Percentiles rank a stretch among this genome's conserved stretches.
Conservation (phyloP, 2,797 vertebrate genomes). For the Malacoraja senta region DNA sequence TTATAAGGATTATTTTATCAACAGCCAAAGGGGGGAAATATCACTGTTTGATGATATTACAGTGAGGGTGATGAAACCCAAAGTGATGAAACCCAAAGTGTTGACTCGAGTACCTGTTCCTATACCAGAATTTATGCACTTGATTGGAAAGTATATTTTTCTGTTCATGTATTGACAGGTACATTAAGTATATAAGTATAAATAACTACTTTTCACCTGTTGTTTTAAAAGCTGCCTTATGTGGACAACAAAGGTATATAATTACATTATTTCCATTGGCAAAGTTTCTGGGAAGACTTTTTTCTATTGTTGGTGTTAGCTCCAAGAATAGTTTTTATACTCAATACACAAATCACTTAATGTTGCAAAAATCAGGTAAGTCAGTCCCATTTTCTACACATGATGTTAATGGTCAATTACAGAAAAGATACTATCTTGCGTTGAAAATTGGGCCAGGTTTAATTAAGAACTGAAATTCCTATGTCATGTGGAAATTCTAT, state of each 20-base stretch:
- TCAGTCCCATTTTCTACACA: neutral
- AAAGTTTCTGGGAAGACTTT: too few relatives aligned
- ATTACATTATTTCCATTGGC: neutral
- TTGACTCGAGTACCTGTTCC: neutral
- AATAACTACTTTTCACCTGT: too few relatives aligned
- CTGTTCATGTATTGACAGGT: neutral
- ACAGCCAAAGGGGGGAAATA: too few relatives aligned
- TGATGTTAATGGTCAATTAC: too few relatives aligned
- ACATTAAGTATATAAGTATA: neutral
- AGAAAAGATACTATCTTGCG: neutral
- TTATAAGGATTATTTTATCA: too few relatives aligned
- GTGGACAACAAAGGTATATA: neutral
- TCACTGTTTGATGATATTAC: neutral
- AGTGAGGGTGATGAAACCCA: neutral
- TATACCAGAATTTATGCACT: neutral
- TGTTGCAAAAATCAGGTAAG: neutral
- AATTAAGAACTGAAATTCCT: neutral
- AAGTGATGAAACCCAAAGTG: too few relatives aligned
- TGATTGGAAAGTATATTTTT: neutral
- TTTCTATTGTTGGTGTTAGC: neutral
- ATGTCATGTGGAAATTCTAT: neutral
- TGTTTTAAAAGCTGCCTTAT: neutral
- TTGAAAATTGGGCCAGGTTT: neutral
- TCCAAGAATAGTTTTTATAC: neutral
- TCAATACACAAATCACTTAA: neutral